These are phyloP conservation scores for Trachemys scripta DNA, from an alignment of 2,113 vertebrate species.

Conservation along the genomic window DNA sequence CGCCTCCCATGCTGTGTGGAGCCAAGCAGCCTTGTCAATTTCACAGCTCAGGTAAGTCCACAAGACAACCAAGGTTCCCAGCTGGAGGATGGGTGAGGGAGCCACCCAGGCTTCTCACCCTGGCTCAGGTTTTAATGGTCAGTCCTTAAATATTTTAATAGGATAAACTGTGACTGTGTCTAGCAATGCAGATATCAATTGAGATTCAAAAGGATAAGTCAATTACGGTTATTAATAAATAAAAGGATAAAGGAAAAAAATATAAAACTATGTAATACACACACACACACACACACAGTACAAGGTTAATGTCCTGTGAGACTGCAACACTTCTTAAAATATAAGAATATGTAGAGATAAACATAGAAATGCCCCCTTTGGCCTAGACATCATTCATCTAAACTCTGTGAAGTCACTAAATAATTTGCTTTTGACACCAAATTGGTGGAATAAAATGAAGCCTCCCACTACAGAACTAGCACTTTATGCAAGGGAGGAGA, in stretches of 20 bases:
- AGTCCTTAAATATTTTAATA: neutral
- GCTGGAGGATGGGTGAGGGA: no score
- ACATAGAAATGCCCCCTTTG: neutral
- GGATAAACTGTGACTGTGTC: neutral
- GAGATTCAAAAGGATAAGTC: neutral
- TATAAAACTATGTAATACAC: neutral
- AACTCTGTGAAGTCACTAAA: neutral
- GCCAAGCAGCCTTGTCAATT: no score
- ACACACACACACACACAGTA: no score
- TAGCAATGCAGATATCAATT: neutral
- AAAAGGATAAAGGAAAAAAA: neutral
- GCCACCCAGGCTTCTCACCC: no score
- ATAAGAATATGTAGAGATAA: neutral
- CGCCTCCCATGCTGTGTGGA: no score
- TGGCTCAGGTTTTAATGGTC: neutral
- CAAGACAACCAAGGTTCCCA: no score
- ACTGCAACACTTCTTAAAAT: neutral
- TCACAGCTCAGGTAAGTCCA: no score
- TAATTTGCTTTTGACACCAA: neutral
- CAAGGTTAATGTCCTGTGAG: neutral
- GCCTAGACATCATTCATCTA: neutral
- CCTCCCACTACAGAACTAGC: neutral
- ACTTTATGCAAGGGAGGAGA: fast-evolving
- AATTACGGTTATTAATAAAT: neutral
- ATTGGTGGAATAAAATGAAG: neutral